These are phyloP conservation scores for Pachycephala philippinensis DNA, from an alignment of 2,113 vertebrate species.

Conservation along the genomic window DNA sequence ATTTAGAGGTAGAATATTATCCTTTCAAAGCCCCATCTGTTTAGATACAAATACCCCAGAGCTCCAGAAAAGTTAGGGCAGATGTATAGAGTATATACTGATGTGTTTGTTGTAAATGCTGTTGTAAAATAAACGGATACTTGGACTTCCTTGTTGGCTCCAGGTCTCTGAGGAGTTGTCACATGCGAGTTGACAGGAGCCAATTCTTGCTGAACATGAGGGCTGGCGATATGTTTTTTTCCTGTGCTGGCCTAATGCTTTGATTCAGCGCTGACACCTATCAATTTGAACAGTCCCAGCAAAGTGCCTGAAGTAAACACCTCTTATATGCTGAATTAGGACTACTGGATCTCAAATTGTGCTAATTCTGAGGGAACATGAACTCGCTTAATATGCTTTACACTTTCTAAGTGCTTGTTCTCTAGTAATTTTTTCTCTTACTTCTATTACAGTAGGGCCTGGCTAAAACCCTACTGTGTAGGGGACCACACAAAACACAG, in stretches of 20 bases:
- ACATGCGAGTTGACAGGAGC: background rate
- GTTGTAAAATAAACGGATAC: background rate
- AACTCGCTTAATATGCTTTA: background rate
- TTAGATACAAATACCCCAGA: background rate
- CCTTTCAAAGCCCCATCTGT: background rate
- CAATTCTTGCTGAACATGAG: background rate
- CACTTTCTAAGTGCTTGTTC: background rate
- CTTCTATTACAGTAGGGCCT: background rate
- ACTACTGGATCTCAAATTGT: background rate
- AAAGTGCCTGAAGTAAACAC: background rate
- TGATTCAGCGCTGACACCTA: background rate
- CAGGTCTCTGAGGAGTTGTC: background rate
- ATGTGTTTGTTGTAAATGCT: background rate
- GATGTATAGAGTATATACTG: background rate
- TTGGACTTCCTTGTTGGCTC: background rate
- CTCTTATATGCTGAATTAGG: background rate
- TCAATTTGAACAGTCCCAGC: background rate
- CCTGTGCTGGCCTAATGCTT: background rate
- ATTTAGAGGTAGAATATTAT: background rate
- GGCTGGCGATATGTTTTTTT: background rate
- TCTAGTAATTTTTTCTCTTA: background rate
- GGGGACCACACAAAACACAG: background rate
- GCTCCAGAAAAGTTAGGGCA: background rate
- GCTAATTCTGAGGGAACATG: background rate
- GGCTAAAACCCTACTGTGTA: background rate